Base-by-base conservation (phyloP, 2,113 vertebrate genomes). In the Campylorhamphus procurvoides region DNA sequence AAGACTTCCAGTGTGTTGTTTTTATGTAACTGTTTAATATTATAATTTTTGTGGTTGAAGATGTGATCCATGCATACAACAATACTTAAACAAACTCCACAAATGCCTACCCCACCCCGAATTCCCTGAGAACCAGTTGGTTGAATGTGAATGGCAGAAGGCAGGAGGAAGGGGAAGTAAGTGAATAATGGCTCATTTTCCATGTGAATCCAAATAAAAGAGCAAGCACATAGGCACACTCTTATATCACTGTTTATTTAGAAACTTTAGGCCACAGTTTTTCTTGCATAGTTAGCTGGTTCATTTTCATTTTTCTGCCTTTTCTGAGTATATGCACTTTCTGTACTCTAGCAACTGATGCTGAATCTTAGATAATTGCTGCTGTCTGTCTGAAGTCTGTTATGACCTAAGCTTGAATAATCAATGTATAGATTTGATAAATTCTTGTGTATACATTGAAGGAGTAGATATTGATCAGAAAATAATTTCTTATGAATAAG, bases 101-200 rank as follows among this genome's bases (percentile, higher is more conserved):
- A 53, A 60, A 53, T 74, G 15, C 27, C 7, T 11, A 7, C 7
- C 1, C 3, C 0, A 0, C 3, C 11, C 4, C 10, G 19, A 24
- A 6, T 35, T 91, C 20, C 14, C 35, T 66, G 8, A 9, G 50
- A 9, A 44, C 33, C 39, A 75, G 9, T 6, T 68, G 40, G 6
- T 31, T 81, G 53, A 62, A 63, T 75, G 39, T 28, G 71, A 62
- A 62, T 10, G 1, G 7, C 0, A 4, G 27, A 5, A 2, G 3
- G 3, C 9, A 24, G 2, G 2, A 1, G 2, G 3, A 6, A 2
- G 6, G 2, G 8, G 28, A n/a, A 78, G 10, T 27, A 20, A 24
- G 15, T 50, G 44, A 50, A 33, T 63, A n/a, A 13, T 37, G 46
- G 1, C 6, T 75, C 3, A 4, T 78, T 92, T 93, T 72, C 49